Evolutionary conservation across 2,888 invertebrate genomes (phyloP).

Genomic region (Steinernema scapterisci): DNA sequence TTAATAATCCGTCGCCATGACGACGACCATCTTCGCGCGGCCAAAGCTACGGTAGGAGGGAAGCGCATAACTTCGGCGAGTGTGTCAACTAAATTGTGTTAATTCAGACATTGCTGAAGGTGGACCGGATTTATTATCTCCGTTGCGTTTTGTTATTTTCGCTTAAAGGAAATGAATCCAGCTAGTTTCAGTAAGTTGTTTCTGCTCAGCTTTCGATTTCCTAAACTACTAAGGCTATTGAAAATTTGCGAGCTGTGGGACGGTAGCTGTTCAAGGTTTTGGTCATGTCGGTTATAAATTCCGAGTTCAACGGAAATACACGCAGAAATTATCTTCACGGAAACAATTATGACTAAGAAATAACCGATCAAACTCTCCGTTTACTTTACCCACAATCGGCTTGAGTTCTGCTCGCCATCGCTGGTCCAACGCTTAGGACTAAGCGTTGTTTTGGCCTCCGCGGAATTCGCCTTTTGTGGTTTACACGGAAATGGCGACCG

Average conservation of each 20-base stretch:
- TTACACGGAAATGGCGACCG: conserved; percentile 16
- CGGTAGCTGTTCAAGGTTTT: no score
- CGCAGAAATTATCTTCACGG: no score
- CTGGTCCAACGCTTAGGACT: neutral
- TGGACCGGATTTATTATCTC: neutral
- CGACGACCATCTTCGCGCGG: conserved; percentile 27
- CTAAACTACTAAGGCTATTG: no score
- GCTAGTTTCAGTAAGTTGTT: conserved; percentile 15
- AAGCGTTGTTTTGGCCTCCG: neutral
- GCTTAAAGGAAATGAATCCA: neutral
- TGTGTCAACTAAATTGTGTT: conserved; percentile 29
- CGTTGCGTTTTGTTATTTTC: neutral
- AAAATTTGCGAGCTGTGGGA: no score
- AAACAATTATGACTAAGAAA: no score
- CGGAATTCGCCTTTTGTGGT: conserved; percentile 24
- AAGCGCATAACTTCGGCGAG: conserved; percentile 11
- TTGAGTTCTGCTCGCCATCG: no score
- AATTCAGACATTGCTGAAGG: conserved; percentile 25
- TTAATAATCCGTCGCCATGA: conserved; percentile 28
- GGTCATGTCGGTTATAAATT: no score
- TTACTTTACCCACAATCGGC: no score
- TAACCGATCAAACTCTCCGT: no score
- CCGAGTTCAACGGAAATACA: no score
- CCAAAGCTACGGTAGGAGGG: conserved; percentile 27
- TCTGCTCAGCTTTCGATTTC: no score